Base-by-base conservation (phyloP, 2,888 invertebrate species). In the Pachycephus smyrnensis region DNA sequence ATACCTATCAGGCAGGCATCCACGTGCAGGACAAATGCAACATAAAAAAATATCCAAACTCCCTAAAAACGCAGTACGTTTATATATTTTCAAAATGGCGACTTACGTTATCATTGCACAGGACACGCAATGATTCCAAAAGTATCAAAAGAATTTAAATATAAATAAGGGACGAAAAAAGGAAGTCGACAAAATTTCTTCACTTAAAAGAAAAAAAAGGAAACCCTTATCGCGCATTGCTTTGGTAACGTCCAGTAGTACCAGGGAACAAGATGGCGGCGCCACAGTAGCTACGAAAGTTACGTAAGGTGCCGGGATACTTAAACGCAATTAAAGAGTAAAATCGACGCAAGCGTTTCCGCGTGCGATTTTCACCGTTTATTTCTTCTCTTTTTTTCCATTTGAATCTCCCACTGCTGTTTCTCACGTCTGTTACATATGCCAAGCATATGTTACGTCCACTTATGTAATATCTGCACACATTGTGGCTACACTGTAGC, bases 251-350 rank as follows among this genome's bases (percentile, higher is more conserved):
- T 6, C 6, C 15, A 12, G 15, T 40, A 40, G 40, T 40, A 40
- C 40, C 6, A 40, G 15, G 40, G 2, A 40, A 2, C 15, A 0
- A 6, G 40, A 15, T 15, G 40, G 40, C 0, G 40, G 40, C 40
- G 40, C 40, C 40, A 40, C 40, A 2, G 40, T 40, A 40, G 40
- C 40, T n/a, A n/a, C n/a, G n/a, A n/a, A 1, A 40, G 36, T 73
- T 15, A 35, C 30, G 73, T 35, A 73, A 11, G n/a, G 12, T 15
- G 30, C 69, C 80, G 81, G 82, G 82, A 82, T 82, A 79, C 80
- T 79, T 81, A 80, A 82, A 78, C 81, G 85, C 85, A 86, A 88
- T 88, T 88, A 87, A 87, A 87, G 85, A 84, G 85, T 83, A 81
- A 81, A 77, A 80, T 81, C 78, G 80, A 40, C 82, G 83, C 82